phyloP scores from a whole-genome alignment of 2,113 vertebrate genomes.

The Elgaria multicarinata region DNA sequence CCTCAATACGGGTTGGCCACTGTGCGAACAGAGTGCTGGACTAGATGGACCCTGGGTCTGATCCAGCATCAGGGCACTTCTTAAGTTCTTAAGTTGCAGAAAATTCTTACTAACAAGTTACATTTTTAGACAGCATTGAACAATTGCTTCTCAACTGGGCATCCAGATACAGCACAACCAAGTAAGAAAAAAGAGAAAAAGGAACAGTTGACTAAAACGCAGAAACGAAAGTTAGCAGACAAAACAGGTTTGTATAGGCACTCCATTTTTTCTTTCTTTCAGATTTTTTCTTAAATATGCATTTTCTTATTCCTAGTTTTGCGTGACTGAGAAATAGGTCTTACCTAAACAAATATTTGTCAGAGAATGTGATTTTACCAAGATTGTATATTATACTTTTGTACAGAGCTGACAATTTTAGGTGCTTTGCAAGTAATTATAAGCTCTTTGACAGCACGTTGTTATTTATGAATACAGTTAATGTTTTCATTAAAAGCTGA shows the following conservation, averaged over 20 bases:
- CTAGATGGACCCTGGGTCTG: too few species aligned
- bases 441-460: background rate
- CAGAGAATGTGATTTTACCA: background rate
- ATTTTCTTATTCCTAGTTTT: background rate
- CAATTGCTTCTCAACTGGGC: slow-evolving; percentile 74
- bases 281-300: background rate
- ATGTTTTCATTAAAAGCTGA: background rate
- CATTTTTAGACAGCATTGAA: slow-evolving; percentile 80
- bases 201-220: slow-evolving; percentile 96
- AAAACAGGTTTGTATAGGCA: slow-evolving; percentile 85
- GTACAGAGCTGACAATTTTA: too few species aligned
- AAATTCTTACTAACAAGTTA: slow-evolving; percentile 41
- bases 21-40: too few species aligned
- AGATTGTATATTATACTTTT: background rate
- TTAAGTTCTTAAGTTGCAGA: background rate
- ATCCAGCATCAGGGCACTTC: too few species aligned
- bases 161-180: slow-evolving; percentile 63
- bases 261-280: background rate
- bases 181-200: slow-evolving; percentile 95
- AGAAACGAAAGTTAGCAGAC: slow-evolving; percentile 91
- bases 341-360: background rate
- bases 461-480: background rate
- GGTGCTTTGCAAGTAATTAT: background rate
- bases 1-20: too few species aligned
- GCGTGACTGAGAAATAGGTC: background rate